Evolutionary conservation across 2,113 vertebrate genomes (phyloP).

Genomic region (Mormyrus iriodes): DNA sequence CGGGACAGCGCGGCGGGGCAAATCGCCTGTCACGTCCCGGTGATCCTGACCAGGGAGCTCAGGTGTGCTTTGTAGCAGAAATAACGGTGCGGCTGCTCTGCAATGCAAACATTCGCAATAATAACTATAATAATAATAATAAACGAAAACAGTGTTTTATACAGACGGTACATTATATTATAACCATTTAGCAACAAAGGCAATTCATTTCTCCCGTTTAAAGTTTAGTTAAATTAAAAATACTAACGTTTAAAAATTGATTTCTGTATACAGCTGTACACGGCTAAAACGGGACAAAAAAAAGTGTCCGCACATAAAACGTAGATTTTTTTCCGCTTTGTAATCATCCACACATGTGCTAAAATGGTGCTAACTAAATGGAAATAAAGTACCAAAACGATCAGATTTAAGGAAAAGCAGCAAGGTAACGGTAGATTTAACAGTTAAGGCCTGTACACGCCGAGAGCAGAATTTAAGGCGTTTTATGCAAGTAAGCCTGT

Average conservation of each 20-base stretch:
- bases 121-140: not conserved
- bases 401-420: not conserved
- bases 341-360: not conserved
- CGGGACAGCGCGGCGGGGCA: not conserved
- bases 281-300: not conserved
- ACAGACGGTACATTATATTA: not conserved
- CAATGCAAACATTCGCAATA: not conserved
- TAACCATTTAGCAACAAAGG: not conserved
- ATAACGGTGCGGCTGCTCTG: not conserved
- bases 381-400: not conserved
- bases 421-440: not conserved
- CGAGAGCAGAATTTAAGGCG: not conserved
- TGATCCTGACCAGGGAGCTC: constrained; percentile 16
- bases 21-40: constrained; percentile 7
- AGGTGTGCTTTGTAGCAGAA: constrained; percentile 3
- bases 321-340: not conserved
- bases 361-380: not conserved
- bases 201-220: not conserved
- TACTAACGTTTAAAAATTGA: not conserved
- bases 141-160: not conserved
- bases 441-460: not conserved
- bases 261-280: not conserved
- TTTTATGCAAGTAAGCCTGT: not conserved
- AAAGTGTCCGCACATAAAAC: not conserved
- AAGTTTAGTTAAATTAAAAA: not conserved